Evolutionary conservation across 2,113 vertebrate species (phyloP), one percentile per base, ranked within the genome.

Genomic region (Pungitius pungitius): DNA sequence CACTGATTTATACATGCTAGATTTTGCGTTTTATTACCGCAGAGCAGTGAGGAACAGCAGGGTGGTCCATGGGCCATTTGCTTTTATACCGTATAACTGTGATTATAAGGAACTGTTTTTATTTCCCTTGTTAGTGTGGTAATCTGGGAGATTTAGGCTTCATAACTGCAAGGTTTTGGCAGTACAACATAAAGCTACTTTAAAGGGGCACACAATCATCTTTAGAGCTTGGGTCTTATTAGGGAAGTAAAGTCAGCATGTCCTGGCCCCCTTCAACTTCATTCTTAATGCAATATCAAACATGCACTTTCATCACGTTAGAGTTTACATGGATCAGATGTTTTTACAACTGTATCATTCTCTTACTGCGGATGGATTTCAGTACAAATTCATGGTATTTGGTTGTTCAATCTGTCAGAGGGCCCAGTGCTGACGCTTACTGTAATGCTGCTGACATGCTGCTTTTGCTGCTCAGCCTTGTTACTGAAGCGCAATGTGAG

Each of bases 401-500:
- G 5, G 1, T 20, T 42, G 26, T 58, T 6, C 24, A 9, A 27
- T 42, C 33, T 59, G 47, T 67, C 24, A 56, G 39, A 43, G 11
- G 13, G 54, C 15, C 49, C 13, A 42, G 40, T 24, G 18, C 51
- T 42, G n/a, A 64, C 61, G 39, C 11, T 27, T 35, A 45, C 43
- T 56, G 69, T 42, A 45, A 33, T 73, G 55, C 37, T 2, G 6
- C 43, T 70, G 59, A 49, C 24, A 1, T 10, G 24, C 40, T 30
- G n/a, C 35, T 74, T 72, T 73, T 2, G 18, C 18, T 66, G 59
- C 45, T 60, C 26, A 3, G 24, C 60, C 54, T 69, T 69, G 64
- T 69, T 61, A 39, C 2, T 0, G 30, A n/a, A n/a, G 12, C 56
- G 74, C 75, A 75, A 64, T 5, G 22, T 65, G 64, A 80, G 54